Evolutionary conservation across 2,888 invertebrate species (phyloP), one percentile per base, ranked within the genome.

Genomic region (Cephus runcator): DNA sequence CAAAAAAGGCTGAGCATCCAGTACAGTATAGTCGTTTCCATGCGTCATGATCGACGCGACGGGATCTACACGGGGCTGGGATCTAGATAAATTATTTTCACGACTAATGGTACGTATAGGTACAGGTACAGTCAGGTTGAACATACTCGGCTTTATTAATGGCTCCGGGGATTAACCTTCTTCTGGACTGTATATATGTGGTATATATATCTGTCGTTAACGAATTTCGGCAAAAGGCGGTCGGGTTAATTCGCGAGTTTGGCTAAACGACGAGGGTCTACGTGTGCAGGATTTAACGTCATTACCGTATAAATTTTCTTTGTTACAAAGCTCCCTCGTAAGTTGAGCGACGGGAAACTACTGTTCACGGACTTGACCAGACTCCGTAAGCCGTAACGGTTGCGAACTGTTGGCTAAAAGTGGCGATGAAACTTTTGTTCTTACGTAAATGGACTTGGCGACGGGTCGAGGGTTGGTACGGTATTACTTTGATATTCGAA

Each of bases 11-110:
- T 12, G 31, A 31, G 56, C 56, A 56, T 56, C 23, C 23, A 56
- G 23, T 1, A 23, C 15, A 40, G 40, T 23, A 23, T 2, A 56
- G 40, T 40, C 40, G 6, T 15, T 40, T 12, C 12, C 40, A 23
- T 40, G 23, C 15, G 23, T 40, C 40, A 40, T 40, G 40, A 40
- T 40, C 40, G 56, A 56, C 56, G 56, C 56, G 56, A 56, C 56
- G 56, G 56, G 23, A 56, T 56, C 56, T 56, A 23, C 23, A 9
- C 23, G 15, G 9, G 15, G 40, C 15, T 36, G 31, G 34, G 73
- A n/a, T 30, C 69, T 12, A 69, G 75, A 75, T 69, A 56, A 75
- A 69, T 69, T 33, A 75, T 75, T 75, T 33, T 69, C 6, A 56
- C 23, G 56, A 23, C 56, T 23, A 9, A 56, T 56, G 56, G 56